Evolutionary conservation across 2,888 invertebrate species (phyloP).

Genomic region (Cylloceria caligata): DNA sequence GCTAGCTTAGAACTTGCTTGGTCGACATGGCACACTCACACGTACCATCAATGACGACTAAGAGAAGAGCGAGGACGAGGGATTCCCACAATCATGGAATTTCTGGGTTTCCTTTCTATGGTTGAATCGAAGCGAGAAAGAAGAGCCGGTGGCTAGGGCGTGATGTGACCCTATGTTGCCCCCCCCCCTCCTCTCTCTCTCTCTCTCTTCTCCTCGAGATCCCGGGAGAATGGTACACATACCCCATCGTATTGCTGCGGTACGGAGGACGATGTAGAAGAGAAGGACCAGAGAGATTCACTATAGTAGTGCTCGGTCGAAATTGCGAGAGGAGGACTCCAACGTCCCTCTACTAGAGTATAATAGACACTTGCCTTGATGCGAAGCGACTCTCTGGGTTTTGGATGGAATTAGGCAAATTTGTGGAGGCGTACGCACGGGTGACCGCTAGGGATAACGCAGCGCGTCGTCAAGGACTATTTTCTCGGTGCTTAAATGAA

Average conservation of each 20-base stretch:
- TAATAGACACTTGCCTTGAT: conserved; percentile 70
- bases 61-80: conserved; percentile 30
- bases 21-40: conserved; percentile 77
- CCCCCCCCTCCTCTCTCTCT: too few species aligned
- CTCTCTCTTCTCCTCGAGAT: conserved; percentile 50
- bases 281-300: conserved; percentile 61
- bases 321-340: conserved; percentile 75
- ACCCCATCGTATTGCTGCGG: conserved; percentile 56
- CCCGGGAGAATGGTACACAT: conserved; percentile 55
- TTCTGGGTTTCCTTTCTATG: conserved; percentile 76
- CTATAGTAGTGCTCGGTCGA: conserved; percentile 69
- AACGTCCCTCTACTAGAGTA: conserved; percentile 70
- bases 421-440: conserved; percentile 62
- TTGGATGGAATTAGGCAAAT: conserved; percentile 67
- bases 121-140: conserved; percentile 62
- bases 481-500: conserved; percentile 60
- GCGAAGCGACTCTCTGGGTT: conserved; percentile 66
- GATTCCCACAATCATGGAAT: conserved; percentile 75
- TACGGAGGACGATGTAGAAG: conserved; percentile 58
- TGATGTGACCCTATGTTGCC: conserved; percentile 41
- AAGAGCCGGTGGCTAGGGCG: conserved; percentile 23
- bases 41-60: conserved; percentile 65
- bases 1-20: conserved; percentile 82
- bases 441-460: conserved; percentile 57
- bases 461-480: conserved; percentile 44